Base-by-base conservation (phyloP, 2,888 invertebrate genomes). In the Nomada ruficornis region DNA sequence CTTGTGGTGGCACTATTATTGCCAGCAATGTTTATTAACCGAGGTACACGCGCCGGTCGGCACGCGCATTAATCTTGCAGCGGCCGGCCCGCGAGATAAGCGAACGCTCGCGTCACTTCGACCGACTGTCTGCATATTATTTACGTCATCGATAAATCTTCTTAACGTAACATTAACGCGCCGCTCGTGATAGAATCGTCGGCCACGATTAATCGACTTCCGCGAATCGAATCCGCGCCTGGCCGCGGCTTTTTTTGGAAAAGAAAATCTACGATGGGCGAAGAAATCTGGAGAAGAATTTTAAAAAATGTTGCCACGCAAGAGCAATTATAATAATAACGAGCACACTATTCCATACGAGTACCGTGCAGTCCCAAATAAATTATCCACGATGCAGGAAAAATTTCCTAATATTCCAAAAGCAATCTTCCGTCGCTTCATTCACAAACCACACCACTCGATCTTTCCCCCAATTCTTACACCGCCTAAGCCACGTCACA, bases 121-220 rank as follows among this genome's bases (percentile, higher is more conserved):
- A 79, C 74, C 81, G 74, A 79, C 82, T 77, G 79, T 81, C 78
- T 79, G 73, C 84, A 77, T 81, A 81, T 76, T 86, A 86, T 86
- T 84, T 86, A 81, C 84, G 81, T 81, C 84, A 71, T 76, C 76
- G 85, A 81, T 87, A 84, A 84, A 87, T 84, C 78, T 81, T 81
- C 62, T 42, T 59, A 76, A 77, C 68, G 72, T 77, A 75, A 65
- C 68, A 76, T 86, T 80, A 86, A 84, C 80, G 77, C 73, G 29
- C 67, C 65, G 57, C 11, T 47, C 73, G 20, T 70, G 84, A 85
- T 85, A 84, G 85, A 85, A 86, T 86, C 86, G 64, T 83, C 71
- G 73, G 52, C 42, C 50, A 55, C 71, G 78, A 77, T 83, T 77
- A 74, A 80, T 83, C 80, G 74, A 70, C 50, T 68, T 68, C 65